Evolutionary conservation across 2,888 invertebrate genomes (phyloP).

Genomic region (Autographa pulchrina): DNA sequence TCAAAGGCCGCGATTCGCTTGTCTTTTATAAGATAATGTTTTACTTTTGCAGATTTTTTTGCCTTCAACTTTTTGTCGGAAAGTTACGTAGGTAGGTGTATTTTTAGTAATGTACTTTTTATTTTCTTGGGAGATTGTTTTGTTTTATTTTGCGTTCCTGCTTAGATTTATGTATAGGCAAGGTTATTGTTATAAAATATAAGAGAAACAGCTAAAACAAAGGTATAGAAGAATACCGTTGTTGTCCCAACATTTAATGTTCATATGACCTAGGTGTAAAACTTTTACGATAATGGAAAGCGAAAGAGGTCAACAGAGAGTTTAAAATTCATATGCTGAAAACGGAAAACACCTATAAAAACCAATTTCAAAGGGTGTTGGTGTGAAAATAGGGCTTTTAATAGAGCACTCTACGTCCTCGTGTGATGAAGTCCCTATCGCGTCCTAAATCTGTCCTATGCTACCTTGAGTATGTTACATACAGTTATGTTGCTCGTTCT

Average conservation of each 20-base stretch:
- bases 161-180: not conserved
- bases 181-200: not conserved
- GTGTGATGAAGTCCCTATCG: constrained; percentile 84
- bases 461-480: constrained; percentile 52
- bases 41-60: constrained; percentile 47
- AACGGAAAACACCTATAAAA: constrained; percentile 72
- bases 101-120: constrained; percentile 24
- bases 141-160: constrained; percentile 7
- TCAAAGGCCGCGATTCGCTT: constrained; percentile 55
- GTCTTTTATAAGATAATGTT: constrained; percentile 57
- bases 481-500: constrained; percentile 57
- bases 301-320: constrained; percentile 57
- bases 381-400: constrained; percentile 83
- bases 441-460: constrained; percentile 81
- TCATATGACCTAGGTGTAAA: constrained; percentile 51
- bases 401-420: constrained; percentile 72
- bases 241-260: constrained; percentile 40
- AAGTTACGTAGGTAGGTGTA: constrained; percentile 21
- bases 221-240: constrained; percentile 33
- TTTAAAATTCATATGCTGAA: constrained; percentile 61
- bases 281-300: constrained; percentile 61
- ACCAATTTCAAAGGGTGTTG: constrained; percentile 78
- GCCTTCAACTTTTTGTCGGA: constrained; percentile 31
- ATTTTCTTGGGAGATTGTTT: not conserved
- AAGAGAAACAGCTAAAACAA: constrained; percentile 14